Evolutionary conservation across 2,113 vertebrate species (phyloP), one percentile per base, ranked within the genome.

Genomic region (Oophaga pumilio): DNA sequence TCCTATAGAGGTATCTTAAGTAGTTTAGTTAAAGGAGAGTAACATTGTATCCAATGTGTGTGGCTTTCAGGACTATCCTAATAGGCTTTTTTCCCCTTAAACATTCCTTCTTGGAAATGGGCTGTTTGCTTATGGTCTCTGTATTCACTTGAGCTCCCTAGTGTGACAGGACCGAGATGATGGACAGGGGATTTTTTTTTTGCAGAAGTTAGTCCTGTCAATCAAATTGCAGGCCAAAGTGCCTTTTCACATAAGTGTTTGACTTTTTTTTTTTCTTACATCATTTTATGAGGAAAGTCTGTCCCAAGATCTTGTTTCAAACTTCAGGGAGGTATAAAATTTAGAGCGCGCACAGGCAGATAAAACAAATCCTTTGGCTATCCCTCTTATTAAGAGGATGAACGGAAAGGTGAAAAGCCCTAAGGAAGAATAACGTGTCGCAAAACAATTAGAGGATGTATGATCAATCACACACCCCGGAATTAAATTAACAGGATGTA

Each of bases 11-110:
- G 82, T 88, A 88, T 83, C 81, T 88, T 88, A 88, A 88, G 87
- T 88, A 88, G 87, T 88, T 88, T 88, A 88, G 87, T 88, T 88
- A 88, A 88, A 88, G 87, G 22, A 88, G 76, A 80, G 87, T 76
- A 88, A 88, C 87, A 88, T 88, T 88, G 87, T 88, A 88, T 84
- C 87, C 87, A 88, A 62, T 88, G 87, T 87, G 86, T 88, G 81
- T 88, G 87, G 81, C 71, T 83, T 71, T 88, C 87, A 88, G 43
- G 50, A 88, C 71, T 56, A 88, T 88, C 87, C 87, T 88, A 84
- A 88, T 84, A 84, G 81, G 87, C 66, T 84, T 88, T 87, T 84
- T 69, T 71, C 43, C 18, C 71, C 43, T 74, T 73, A 73, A 56
- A 88, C 80, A 88, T 88, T 88, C 87, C 71, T 77, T 88, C 57